Conservation (phyloP, 2,113 vertebrate species). For the Pterocles gutturalis region DNA sequence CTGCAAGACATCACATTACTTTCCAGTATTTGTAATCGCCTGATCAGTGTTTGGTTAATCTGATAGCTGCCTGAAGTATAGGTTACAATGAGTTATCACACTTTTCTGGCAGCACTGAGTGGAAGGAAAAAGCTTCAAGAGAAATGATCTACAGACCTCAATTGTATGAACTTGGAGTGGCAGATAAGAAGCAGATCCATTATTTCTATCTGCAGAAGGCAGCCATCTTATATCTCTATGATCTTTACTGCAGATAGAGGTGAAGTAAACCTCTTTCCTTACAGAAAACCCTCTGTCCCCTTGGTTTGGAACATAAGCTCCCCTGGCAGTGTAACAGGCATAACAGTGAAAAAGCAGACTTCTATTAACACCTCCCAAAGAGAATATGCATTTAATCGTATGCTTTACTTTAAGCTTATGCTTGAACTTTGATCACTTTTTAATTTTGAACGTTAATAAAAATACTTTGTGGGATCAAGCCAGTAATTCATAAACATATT, state of each 20-base stretch:
- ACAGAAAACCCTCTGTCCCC: neutral
- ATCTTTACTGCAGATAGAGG: slow-evolving; percentile 8
- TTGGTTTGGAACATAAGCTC: neutral
- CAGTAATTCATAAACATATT: neutral
- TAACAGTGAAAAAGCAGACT: neutral
- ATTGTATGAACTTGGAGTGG: neutral
- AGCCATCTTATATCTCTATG: neutral
- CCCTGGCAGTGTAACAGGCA: neutral
- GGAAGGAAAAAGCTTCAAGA: slow-evolving; percentile 8
- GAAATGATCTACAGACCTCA: slow-evolving; percentile 20
- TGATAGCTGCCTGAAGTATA: slow-evolving; percentile 3
- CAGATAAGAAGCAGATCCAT: slow-evolving; percentile 19
- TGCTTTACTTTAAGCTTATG: neutral
- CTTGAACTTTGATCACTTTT: neutral
- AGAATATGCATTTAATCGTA: neutral
- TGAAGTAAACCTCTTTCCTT: slow-evolving; percentile 6
- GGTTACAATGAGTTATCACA: slow-evolving; percentile 39
- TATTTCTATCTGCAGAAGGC: slow-evolving; percentile 25
- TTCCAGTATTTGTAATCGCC: neutral
- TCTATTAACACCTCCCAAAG: neutral
- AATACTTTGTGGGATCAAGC: slow-evolving; percentile 10
- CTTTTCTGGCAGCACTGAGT: slow-evolving; percentile 16
- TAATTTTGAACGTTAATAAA: slow-evolving; percentile 44
- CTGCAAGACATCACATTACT: neutral
- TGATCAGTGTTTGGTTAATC: slow-evolving; percentile 17